These are phyloP conservation scores for Heliornis fulica DNA, from an alignment of 2,113 vertebrate species.

Conservation along the genomic window DNA sequence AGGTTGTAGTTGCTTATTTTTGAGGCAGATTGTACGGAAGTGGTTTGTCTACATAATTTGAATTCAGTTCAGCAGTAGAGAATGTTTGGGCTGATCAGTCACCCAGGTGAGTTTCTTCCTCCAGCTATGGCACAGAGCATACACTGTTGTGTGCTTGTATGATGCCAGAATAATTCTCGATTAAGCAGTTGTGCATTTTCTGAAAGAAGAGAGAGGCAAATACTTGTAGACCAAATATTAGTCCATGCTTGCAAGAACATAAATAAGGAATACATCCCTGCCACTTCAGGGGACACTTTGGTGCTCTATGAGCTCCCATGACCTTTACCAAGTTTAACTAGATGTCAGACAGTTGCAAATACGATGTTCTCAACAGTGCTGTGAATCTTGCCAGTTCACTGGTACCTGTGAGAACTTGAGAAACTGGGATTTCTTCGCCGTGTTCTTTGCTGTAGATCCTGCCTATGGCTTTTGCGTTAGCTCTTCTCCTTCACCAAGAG, in stretches of 20 bases:
- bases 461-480: not conserved
- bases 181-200: not conserved
- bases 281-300: not conserved
- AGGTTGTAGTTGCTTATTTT: not conserved
- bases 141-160: not conserved
- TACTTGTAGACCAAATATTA: not conserved
- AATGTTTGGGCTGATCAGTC: not conserved
- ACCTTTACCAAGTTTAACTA: not conserved
- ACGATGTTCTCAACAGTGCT: not conserved
- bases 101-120: not conserved
- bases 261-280: not conserved
- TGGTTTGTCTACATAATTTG: not conserved
- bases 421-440: not conserved
- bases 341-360: not conserved
- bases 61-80: not conserved
- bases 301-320: not conserved
- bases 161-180: not conserved
- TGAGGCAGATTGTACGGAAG: accelerated
- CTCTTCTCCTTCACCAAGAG: not conserved
- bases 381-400: not conserved
- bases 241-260: not conserved
- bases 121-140: not conserved
- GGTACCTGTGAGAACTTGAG: not conserved
- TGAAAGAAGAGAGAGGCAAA: not conserved
- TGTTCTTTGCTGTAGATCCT: not conserved